These are phyloP conservation scores for Euschistus heros DNA, from an alignment of 1,140 invertebrate genomes.

Conservation along the genomic window DNA sequence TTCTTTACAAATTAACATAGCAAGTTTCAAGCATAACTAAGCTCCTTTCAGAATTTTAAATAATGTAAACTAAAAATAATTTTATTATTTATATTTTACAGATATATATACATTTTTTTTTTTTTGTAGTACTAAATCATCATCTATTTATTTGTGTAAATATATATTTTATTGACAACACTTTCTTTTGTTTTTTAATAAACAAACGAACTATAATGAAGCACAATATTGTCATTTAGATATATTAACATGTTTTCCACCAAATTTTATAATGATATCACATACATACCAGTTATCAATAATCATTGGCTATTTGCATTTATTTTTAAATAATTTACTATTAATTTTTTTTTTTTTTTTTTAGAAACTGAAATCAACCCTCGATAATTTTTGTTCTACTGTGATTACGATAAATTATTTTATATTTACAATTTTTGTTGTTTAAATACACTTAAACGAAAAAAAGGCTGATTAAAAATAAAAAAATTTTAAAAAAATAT, in stretches of 20 bases:
- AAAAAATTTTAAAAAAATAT: too few species aligned
- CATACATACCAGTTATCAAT: background rate
- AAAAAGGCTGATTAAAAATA: too few species aligned
- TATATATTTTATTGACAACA: background rate
- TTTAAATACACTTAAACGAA: too few species aligned
- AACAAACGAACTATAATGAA: background rate
- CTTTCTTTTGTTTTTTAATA: background rate
- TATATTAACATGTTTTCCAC: background rate
- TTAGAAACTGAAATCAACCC: too few species aligned
- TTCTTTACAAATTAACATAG: background rate
- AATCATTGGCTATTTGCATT: too few species aligned
- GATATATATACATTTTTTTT: slow-evolving; percentile 2
- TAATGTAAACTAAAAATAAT: slow-evolving; percentile 4
- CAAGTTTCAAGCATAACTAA: slow-evolving; percentile 6
- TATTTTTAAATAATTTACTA: too few species aligned
- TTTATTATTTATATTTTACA: slow-evolving; percentile 7
- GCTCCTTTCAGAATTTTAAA: slow-evolving; percentile 2
- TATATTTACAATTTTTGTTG: too few species aligned
- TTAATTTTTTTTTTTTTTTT: too few species aligned
- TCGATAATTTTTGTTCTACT: too few species aligned
- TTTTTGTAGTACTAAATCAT: background rate
- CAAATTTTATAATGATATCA: background rate
- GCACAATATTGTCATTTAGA: slow-evolving; percentile 12
- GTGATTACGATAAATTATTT: too few species aligned
- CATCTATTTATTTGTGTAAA: background rate